phyloP scores from a whole-genome alignment of 2,888 invertebrate species.

The Stenodera caucasica region DNA sequence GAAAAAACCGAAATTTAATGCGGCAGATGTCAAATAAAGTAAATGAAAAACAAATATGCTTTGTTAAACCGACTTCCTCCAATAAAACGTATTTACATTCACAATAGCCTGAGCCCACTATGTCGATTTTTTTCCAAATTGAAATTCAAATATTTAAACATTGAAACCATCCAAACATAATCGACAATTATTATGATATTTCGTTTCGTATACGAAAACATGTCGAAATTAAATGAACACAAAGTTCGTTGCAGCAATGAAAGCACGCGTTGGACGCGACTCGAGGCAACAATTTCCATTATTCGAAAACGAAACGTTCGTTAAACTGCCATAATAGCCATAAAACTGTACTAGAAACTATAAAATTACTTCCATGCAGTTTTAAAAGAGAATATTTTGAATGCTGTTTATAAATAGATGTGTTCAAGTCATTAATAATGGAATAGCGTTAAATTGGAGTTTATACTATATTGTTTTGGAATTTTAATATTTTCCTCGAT shows the following conservation, averaged over 20 bases:
- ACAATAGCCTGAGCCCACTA: slow-evolving; percentile 24
- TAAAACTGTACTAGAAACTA: slow-evolving; percentile 26
- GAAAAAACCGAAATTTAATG: slow-evolving; percentile 30
- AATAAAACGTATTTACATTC: slow-evolving; percentile 25
- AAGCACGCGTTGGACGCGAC: not conserved
- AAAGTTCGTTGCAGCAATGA: not conserved
- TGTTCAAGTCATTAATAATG: slow-evolving; percentile 24
- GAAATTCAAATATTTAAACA: slow-evolving; percentile 21
- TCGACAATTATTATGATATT: not conserved
- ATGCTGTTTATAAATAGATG: slow-evolving; percentile 22
- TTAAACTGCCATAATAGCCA: slow-evolving; percentile 21
- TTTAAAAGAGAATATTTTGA: slow-evolving; percentile 24
- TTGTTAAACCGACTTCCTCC: slow-evolving; percentile 30
- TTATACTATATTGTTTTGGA: slow-evolving; percentile 10
- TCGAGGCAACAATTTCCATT: not conserved
- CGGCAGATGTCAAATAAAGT: slow-evolving; percentile 44
- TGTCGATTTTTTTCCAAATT: slow-evolving; percentile 16
- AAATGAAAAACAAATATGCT: slow-evolving; percentile 48
- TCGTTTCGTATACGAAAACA: too few relatives aligned
- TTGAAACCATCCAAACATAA: not conserved
- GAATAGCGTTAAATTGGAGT: slow-evolving; percentile 28
- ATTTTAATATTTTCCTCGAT: not conserved
- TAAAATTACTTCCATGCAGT: slow-evolving; percentile 25
- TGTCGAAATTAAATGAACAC: not conserved
- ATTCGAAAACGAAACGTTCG: slow-evolving; percentile 11